Evolutionary conservation across 2,797 vertebrate genomes (phyloP).

Genomic region (Pogonophryne albipinna): DNA sequence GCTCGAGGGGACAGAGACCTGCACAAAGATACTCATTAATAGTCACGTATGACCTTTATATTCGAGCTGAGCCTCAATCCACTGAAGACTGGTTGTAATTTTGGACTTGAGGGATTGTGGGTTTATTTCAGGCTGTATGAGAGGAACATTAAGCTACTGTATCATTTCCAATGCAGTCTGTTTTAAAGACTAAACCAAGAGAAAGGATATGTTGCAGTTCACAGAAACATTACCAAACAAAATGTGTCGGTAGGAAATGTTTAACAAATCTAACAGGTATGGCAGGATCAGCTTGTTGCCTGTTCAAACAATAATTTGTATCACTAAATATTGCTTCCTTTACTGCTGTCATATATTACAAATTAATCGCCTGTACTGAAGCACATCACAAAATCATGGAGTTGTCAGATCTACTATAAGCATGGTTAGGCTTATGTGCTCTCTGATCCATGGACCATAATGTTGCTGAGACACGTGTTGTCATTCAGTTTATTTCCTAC

Average conservation of each 20-base stretch:
- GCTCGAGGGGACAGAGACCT: constrained; percentile 52
- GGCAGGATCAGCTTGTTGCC: not conserved
- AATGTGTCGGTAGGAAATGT: not conserved
- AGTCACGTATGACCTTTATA: constrained; percentile 74
- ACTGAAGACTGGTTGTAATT: constrained; percentile 58
- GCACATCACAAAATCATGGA: constrained; percentile 4
- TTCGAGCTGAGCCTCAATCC: constrained; percentile 51
- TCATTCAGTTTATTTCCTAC: constrained; percentile 38
- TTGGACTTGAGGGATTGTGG: constrained; percentile 62
- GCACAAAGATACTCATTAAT: constrained; percentile 69
- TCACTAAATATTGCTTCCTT: constrained; percentile 4
- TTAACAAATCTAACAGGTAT: constrained; percentile 4
- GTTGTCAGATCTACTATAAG: constrained; percentile 19
- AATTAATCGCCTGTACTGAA: constrained; percentile 19
- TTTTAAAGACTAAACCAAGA: not conserved
- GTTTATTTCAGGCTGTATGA: constrained; percentile 39
- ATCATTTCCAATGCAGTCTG: constrained; percentile 18
- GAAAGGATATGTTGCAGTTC: not conserved
- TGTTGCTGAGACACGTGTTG: constrained; percentile 35
- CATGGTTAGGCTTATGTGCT: not conserved
- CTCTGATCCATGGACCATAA: constrained; percentile 26
- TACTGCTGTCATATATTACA: not conserved
- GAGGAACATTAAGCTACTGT: constrained; percentile 29
- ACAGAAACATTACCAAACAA: not conserved
- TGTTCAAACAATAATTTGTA: not conserved